phyloP scores from a whole-genome alignment of 1,140 invertebrate genomes.

The Anastrepha ludens region DNA sequence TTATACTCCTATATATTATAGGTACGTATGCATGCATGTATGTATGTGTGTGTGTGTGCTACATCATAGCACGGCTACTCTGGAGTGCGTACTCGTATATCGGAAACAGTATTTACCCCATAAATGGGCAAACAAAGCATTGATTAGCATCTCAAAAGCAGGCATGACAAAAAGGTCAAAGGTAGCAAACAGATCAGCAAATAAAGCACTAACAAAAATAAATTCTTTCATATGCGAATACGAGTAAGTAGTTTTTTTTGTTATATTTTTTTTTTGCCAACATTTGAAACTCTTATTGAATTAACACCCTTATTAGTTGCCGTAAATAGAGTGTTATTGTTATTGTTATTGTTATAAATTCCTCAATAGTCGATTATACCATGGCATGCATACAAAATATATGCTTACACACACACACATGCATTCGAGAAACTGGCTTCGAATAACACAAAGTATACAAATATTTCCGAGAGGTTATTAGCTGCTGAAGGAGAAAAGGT shows the following conservation, averaged over 20 bases:
- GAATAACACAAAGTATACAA: slow-evolving; percentile 34
- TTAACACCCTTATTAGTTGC: slow-evolving; percentile 45
- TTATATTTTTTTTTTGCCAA: not conserved
- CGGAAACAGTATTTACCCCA: slow-evolving; percentile 48
- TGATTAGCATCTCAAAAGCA: slow-evolving; percentile 40
- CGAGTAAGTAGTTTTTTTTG: not conserved
- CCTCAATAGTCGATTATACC: not conserved
- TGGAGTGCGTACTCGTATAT: slow-evolving; percentile 31
- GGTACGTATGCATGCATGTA: not conserved
- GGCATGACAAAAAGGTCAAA: slow-evolving; percentile 16
- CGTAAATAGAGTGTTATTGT: slow-evolving; percentile 16
- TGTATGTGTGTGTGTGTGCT: not conserved
- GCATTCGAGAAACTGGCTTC: not conserved
- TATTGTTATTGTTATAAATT: slow-evolving; percentile 21
- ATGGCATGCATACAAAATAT: not conserved
- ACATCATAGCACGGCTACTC: not conserved
- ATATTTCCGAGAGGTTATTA: not conserved
- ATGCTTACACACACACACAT: not conserved
- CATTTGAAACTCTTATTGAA: slow-evolving; percentile 45
- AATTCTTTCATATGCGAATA: not conserved
- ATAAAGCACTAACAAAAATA: slow-evolving; percentile 7
- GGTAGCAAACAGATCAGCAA: not conserved
- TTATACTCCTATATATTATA: not conserved
- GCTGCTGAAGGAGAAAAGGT: not conserved
- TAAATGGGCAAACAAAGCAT: slow-evolving; percentile 47